These are phyloP conservation scores for Gadopsis bispinosus DNA, from an alignment of 2,797 vertebrate species.

Conservation along the genomic window DNA sequence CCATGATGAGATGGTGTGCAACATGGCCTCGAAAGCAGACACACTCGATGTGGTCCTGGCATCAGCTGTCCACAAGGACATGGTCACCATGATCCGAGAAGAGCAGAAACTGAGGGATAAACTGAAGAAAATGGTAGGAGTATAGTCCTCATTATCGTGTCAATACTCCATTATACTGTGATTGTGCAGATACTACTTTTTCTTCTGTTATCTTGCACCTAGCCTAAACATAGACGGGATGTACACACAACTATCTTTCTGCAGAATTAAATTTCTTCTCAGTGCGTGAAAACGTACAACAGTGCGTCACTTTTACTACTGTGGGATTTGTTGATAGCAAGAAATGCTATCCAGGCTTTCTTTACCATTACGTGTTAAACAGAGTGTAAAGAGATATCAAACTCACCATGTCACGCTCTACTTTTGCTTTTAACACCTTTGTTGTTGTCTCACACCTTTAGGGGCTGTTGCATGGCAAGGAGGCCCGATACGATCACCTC, in stretches of 20 bases:
- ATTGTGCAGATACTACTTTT: not conserved
- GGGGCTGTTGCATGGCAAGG: conserved; percentile 87
- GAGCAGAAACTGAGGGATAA: conserved; percentile 89
- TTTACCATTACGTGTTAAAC: conserved; percentile 7
- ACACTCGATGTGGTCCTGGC: conserved; percentile 91
- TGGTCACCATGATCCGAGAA: conserved; percentile 91
- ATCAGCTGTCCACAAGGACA: conserved; percentile 94
- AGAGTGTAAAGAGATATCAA: not conserved
- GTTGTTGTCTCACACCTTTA: conserved; percentile 59
- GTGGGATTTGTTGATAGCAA: not conserved
- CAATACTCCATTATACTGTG: not conserved
- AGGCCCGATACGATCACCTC: conserved; percentile 90
- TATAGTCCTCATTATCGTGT: conserved; percentile 1
- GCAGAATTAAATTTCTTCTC: not conserved
- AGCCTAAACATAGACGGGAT: not conserved
- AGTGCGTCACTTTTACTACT: not conserved
- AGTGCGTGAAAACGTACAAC: not conserved
- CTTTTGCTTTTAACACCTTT: conserved; percentile 3
- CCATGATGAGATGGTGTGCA: conserved; percentile 97
- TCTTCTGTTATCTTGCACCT: not conserved
- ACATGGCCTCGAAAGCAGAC: conserved; percentile 92
- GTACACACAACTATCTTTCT: not conserved
- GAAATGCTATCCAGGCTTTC: not conserved
- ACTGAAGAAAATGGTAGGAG: conserved; percentile 91
- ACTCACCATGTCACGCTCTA: not conserved